Evolutionary conservation across 2,113 vertebrate genomes (phyloP).

Genomic region (Choloepus hoffmanni): DNA sequence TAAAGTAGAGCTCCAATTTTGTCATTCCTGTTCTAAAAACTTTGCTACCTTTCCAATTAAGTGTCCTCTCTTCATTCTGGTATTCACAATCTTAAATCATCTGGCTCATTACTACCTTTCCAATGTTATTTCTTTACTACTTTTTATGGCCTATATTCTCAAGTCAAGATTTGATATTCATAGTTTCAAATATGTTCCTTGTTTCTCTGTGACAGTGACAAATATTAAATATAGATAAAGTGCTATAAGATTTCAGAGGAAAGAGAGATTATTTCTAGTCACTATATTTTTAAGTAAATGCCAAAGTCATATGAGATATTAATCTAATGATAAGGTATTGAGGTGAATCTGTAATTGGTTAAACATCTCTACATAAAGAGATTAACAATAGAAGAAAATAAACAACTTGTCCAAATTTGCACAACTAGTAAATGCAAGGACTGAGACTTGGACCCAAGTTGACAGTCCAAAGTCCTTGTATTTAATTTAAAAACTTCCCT

Average conservation of each 20-base stretch:
- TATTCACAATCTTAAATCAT: neutral
- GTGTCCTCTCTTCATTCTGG: neutral
- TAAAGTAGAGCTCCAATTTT: neutral
- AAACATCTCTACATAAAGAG: neutral
- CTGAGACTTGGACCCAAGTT: neutral
- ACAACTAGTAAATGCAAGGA: neutral
- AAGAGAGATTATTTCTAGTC: neutral
- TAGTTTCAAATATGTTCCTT: neutral
- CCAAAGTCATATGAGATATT: neutral
- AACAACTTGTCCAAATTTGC: neutral
- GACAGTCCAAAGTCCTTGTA: neutral
- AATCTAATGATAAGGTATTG: neutral
- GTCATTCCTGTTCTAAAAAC: neutral
- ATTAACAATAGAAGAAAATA: neutral
- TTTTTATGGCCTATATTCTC: neutral
- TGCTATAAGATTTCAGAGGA: neutral
- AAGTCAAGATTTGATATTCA: neutral
- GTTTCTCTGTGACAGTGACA: neutral
- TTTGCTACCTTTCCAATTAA: neutral
- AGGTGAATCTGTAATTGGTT: neutral
- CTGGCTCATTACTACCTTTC: neutral
- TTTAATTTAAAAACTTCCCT: neutral
- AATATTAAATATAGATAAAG: neutral
- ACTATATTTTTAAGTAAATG: neutral
- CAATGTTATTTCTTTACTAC: conserved; percentile 26